These are phyloP conservation scores for Panagrolaimus sp. DNA, from an alignment of 1,140 invertebrate genomes.

Conservation along the genomic window DNA sequence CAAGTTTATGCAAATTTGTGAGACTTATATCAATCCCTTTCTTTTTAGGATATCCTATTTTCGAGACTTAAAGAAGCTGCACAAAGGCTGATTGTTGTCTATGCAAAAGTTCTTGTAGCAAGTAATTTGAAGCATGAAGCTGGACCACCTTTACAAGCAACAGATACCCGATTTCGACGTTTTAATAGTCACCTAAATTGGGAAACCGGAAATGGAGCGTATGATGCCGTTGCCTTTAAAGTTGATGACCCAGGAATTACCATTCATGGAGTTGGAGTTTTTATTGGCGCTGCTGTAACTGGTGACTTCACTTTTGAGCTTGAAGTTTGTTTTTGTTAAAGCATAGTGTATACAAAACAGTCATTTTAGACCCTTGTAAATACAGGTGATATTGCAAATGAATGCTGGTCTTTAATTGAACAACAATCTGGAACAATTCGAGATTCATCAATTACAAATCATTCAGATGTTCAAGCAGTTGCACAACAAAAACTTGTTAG, in stretches of 20 bases:
- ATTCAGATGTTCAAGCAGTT: neutral
- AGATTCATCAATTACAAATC: neutral
- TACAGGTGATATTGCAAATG: slow-evolving; percentile 7
- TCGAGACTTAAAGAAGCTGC: slow-evolving; percentile 54
- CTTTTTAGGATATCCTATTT: slow-evolving; percentile 61
- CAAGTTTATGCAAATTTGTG: no score
- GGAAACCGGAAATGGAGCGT: slow-evolving; percentile 92
- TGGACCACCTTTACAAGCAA: slow-evolving; percentile 30
- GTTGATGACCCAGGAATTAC: slow-evolving; percentile 82
- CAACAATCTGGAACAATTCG: neutral
- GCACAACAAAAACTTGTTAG: neutral
- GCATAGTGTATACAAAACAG: no score
- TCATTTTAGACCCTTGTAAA: slow-evolving; percentile 8
- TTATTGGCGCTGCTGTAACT: slow-evolving; percentile 65
- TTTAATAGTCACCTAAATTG: slow-evolving; percentile 80
- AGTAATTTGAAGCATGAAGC: slow-evolving; percentile 70
- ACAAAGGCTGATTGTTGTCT: slow-evolving; percentile 33
- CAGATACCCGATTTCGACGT: slow-evolving; percentile 71
- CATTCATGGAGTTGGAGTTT: slow-evolving; percentile 80
- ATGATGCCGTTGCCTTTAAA: slow-evolving; percentile 88
- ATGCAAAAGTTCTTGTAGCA: slow-evolving; percentile 71
- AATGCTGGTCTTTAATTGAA: slow-evolving; percentile 7
- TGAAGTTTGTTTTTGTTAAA: slow-evolving; percentile 16
- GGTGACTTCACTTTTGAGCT: slow-evolving; percentile 12
- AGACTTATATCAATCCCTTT: slow-evolving; percentile 67